These are phyloP conservation scores for Parazoanthus darwini DNA, from an alignment of 92 coral and sea anemone species.

Conservation along the genomic window DNA sequence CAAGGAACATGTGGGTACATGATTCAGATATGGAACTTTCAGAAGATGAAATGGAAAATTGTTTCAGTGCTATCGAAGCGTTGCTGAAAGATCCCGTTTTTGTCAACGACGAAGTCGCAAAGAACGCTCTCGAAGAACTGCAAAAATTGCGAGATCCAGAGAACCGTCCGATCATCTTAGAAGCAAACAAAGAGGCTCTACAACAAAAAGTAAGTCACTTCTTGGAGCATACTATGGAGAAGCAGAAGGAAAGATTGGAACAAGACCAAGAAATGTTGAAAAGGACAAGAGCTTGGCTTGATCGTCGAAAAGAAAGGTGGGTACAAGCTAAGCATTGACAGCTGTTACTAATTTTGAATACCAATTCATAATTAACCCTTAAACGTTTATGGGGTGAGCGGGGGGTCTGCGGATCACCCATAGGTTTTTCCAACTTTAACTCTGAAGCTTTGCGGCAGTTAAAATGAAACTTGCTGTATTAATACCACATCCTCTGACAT, in stretches of 20 bases:
- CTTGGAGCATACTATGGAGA: not conserved
- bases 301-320: too few relatives aligned
- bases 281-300: too few relatives aligned
- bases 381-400: too few relatives aligned
- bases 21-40: not conserved
- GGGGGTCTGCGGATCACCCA: too few relatives aligned
- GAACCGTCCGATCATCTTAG: not conserved
- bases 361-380: too few relatives aligned
- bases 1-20: constrained; percentile 4
- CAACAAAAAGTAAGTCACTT: not conserved
- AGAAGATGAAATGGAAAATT: not conserved
- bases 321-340: too few relatives aligned
- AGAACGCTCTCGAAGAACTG: not conserved
- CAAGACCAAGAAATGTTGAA: not conserved
- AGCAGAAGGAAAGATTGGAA: not conserved
- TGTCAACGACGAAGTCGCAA: not conserved
- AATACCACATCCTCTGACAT: too few relatives aligned
- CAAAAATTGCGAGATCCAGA: not conserved
- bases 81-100: not conserved
- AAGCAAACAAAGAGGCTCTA: not conserved
- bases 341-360: too few relatives aligned
- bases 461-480: too few relatives aligned
- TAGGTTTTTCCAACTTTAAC: too few relatives aligned
- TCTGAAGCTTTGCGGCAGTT: too few relatives aligned
- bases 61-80: not conserved